phyloP scores from a whole-genome alignment of 2,797 vertebrate genomes.

The Mycteria americana region DNA sequence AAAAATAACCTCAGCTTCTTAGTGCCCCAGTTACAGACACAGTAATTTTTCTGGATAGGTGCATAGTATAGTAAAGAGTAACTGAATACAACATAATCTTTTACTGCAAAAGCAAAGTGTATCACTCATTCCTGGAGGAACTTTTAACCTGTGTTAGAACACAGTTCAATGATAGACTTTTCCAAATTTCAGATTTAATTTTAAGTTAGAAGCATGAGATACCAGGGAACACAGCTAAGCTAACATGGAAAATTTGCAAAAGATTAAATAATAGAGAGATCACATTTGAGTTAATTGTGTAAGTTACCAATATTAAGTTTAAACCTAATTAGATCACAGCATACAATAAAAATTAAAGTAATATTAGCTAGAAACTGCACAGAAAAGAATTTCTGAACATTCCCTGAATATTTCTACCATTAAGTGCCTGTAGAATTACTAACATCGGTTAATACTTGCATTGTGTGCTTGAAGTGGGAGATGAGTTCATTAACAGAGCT shows the following conservation, averaged over 20 bases:
- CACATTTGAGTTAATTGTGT: background rate
- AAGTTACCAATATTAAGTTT: background rate
- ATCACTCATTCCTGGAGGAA: background rate
- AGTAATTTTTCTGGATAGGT: background rate
- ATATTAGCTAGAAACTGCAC: background rate
- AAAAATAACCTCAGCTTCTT: background rate
- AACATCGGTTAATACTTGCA: background rate
- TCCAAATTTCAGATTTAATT: background rate
- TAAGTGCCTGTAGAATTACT: background rate
- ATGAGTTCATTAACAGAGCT: background rate
- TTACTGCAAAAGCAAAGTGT: background rate
- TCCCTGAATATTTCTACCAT: accelerated
- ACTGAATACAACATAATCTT: background rate
- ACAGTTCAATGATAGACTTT: background rate
- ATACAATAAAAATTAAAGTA: background rate
- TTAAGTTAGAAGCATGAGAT: background rate
- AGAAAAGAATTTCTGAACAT: background rate
- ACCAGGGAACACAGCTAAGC: background rate
- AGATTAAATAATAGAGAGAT: background rate
- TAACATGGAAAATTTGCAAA: background rate
- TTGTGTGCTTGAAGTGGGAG: background rate
- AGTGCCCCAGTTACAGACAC: background rate
- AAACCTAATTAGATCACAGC: background rate
- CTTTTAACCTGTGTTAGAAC: background rate
- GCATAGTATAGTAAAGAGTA: background rate